These are phyloP conservation scores for Alsophila aescularia DNA, from an alignment of 2,888 invertebrate genomes.

Conservation along the genomic window DNA sequence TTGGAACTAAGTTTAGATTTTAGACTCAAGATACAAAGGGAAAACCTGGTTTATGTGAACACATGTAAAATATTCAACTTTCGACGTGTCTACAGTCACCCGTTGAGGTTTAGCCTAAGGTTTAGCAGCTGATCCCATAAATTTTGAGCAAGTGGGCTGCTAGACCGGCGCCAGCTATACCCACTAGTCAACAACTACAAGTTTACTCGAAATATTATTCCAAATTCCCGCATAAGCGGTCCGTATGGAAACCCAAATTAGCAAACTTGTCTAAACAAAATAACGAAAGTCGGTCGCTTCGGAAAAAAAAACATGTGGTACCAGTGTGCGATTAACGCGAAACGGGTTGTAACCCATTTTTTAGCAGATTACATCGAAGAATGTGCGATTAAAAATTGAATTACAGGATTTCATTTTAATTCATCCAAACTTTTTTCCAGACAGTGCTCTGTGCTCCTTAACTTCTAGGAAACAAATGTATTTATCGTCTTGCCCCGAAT, in stretches of 20 bases:
- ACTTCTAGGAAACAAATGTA: constrained; percentile 19
- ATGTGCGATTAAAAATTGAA: constrained; percentile 5
- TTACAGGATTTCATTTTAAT: constrained; percentile 5
- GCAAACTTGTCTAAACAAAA: constrained; percentile 23
- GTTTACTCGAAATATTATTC: constrained; percentile 1
- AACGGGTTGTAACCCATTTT: constrained; percentile 22
- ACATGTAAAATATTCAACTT: constrained; percentile 49
- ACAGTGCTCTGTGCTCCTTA: constrained; percentile 6
- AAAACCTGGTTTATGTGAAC: constrained; percentile 46
- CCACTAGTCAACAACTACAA: constrained; percentile 35
- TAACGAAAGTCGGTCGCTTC: constrained; percentile 28
- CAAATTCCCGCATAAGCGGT: constrained; percentile 23
- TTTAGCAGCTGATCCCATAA: constrained; percentile 55
- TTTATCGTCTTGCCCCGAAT: constrained; percentile 25
- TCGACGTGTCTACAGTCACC: constrained; percentile 35
- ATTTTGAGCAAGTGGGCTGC: constrained; percentile 67
- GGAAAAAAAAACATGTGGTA: constrained; percentile 24
- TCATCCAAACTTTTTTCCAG: neutral
- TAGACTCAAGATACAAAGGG: constrained; percentile 36
- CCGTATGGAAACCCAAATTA: constrained; percentile 25
- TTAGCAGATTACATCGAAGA: neutral
- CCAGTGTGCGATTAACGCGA: constrained; percentile 16
- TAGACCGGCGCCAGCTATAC: constrained; percentile 72
- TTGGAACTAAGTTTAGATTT: constrained; percentile 3
- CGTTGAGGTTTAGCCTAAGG: constrained; percentile 32